Percentiles rank a stretch among this genome's conserved stretches.
phyloP scores from a whole-genome alignment of 2,797 vertebrate species.

The Gymnoscopelus microlampas region DNA sequence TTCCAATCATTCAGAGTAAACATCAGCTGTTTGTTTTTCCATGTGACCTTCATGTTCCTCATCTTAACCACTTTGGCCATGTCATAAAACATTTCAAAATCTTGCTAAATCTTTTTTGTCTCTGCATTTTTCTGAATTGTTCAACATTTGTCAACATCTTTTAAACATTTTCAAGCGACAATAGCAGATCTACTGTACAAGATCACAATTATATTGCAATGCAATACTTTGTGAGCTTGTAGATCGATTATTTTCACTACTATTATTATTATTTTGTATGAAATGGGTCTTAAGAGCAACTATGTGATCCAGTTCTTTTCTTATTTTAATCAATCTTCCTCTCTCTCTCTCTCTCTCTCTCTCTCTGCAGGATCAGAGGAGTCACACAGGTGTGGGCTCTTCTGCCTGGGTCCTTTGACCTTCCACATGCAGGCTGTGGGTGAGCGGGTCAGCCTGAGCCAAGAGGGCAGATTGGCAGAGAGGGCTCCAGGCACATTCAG shows the following conservation, averaged over 20 bases:
- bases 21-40: not conserved
- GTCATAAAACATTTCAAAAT: not conserved
- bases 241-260: too few species aligned
- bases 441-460: conserved; percentile 67
- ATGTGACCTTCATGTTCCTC: not conserved
- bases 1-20: not conserved
- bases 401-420: conserved; percentile 74
- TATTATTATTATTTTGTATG: too few species aligned
- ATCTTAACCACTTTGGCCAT: not conserved
- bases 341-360: conserved; percentile 1
- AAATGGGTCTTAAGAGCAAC: too few species aligned
- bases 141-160: not conserved
- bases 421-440: conserved; percentile 79
- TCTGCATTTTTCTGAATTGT: too few species aligned
- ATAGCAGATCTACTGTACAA: too few species aligned
- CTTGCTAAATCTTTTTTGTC: too few species aligned
- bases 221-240: too few species aligned
- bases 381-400: conserved; percentile 34
- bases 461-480: conserved; percentile 37
- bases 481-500: conserved; percentile 63
- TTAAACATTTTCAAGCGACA: not conserved
- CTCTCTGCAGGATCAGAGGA: not conserved
- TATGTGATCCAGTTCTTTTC: too few species aligned
- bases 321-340: not conserved
- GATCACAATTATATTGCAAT: too few species aligned